Percentiles rank a stretch among this genome's conserved stretches.
phyloP scores from a whole-genome alignment of 2,797 vertebrate genomes.

The Babyrousa celebensis region DNA sequence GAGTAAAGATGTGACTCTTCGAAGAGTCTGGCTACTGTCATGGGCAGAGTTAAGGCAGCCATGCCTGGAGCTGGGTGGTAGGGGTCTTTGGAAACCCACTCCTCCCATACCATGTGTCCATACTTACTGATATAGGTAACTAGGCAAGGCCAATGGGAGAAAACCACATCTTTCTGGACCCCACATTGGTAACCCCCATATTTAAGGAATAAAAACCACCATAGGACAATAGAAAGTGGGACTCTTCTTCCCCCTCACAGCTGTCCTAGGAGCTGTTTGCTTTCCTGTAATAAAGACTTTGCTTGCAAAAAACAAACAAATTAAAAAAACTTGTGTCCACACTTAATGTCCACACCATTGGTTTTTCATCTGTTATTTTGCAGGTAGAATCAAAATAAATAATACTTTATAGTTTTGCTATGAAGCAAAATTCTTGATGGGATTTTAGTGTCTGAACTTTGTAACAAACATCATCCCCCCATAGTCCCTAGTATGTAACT shows the following conservation, averaged over 20 bases:
- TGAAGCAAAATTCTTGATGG: constrained; percentile 27
- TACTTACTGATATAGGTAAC: not conserved
- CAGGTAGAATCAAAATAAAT: not conserved
- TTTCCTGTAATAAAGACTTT: too few relatives aligned
- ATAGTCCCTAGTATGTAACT: not conserved
- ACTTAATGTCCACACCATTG: not conserved
- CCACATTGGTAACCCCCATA: too few relatives aligned
- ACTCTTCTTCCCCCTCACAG: too few relatives aligned
- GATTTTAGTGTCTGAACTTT: not conserved
- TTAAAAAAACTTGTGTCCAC: not conserved
- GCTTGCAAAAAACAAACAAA: too few relatives aligned
- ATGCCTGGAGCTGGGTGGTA: too few relatives aligned
- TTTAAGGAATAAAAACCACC: too few relatives aligned
- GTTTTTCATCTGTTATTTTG: not conserved
- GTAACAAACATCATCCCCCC: not conserved
- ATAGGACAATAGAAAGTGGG: too few relatives aligned
- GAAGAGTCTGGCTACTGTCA: not conserved
- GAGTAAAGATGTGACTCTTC: not conserved
- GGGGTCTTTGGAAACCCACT: not conserved
- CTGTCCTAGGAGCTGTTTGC: too few relatives aligned
- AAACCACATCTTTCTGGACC: too few relatives aligned
- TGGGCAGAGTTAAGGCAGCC: not conserved
- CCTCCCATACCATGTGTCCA: not conserved
- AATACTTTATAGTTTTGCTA: not conserved
- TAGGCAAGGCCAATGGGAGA: too few relatives aligned